Base-by-base conservation (phyloP, 2,797 vertebrate species). In the Parauchenoglanis punctatus region DNA sequence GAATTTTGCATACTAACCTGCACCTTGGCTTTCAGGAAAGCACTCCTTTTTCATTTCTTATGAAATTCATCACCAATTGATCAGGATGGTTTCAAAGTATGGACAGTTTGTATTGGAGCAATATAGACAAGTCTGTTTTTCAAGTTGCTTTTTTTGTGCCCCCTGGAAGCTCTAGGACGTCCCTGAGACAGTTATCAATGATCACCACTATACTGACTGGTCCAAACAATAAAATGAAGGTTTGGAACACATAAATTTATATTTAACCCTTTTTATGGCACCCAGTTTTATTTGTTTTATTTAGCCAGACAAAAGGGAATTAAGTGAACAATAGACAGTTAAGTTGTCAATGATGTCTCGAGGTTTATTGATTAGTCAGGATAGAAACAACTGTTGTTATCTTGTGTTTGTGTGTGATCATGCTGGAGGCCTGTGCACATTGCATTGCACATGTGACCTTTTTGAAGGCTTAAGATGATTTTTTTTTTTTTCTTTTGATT, bases 241-340 rank as follows among this genome's bases (percentile, higher is more conserved):
- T 8, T 58, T 49, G 28, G 20, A 17, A 73, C 10, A 17, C 80
- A 46, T 20, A 58, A 25, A 15, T 44, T 5, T 0, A 7, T 13
- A 40, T 54, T 49, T 46, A 46, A 46, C 15, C 7, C 12, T 58
- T 84, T 73, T 73, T 63, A 73, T 56, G 49, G 59, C 58, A 35
- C 40, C 44, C 54, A 49, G 44, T 15, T 31, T 85, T 85, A 81
- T 81, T 59, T 58, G 17, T 83, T 67, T 52, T 28, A 75, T 76
- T 82, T 25, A 75, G 12, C 13, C 20, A 31, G 25, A 67, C 77
- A 44, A 81, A 78, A 77, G 17, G 28, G 52, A 56, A 5, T 56
- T 46, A 5, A 80, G 49, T 46, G 25, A 82, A 49, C 25, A 63
- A 20, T 11, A 65, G 25, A 23, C 4, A 15, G 1, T 46, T 44